A percentile compares a stretch with the other conserved stretches of the same genome.
Conservation (phyloP, 2,797 vertebrate species). For the Bucorvus abyssinicus region DNA sequence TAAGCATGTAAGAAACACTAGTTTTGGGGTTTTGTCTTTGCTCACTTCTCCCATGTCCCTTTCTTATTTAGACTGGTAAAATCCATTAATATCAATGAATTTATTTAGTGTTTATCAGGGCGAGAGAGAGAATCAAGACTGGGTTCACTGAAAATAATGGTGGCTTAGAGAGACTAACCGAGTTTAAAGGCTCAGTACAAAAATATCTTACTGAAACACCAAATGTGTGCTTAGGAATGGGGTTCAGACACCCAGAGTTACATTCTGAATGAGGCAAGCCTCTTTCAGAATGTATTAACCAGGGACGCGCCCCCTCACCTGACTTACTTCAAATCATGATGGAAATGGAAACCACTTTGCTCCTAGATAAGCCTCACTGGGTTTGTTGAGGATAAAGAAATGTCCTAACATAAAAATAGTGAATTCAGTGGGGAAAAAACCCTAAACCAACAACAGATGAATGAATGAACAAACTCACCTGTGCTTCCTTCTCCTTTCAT, state of each 20-base stretch:
- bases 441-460: background rate
- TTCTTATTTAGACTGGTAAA: background rate
- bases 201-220: background rate
- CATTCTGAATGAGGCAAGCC: background rate
- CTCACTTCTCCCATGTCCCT: background rate
- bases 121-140: background rate
- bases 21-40: background rate
- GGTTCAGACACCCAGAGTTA: background rate
- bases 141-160: background rate
- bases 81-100: background rate
- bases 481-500: slow-evolving; percentile 92
- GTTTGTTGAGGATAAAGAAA: background rate
- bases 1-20: background rate
- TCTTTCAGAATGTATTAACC: background rate
- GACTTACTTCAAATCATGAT: background rate
- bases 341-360: background rate
- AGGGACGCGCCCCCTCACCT: background rate
- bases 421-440: background rate
- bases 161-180: background rate
- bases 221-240: background rate
- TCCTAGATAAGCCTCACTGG: background rate
- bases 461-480: slow-evolving; percentile 77
- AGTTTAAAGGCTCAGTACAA: background rate
- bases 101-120: background rate
- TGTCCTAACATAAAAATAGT: background rate